Conservation (phyloP, 2,113 vertebrate species). For the Sander lucioperca region DNA sequence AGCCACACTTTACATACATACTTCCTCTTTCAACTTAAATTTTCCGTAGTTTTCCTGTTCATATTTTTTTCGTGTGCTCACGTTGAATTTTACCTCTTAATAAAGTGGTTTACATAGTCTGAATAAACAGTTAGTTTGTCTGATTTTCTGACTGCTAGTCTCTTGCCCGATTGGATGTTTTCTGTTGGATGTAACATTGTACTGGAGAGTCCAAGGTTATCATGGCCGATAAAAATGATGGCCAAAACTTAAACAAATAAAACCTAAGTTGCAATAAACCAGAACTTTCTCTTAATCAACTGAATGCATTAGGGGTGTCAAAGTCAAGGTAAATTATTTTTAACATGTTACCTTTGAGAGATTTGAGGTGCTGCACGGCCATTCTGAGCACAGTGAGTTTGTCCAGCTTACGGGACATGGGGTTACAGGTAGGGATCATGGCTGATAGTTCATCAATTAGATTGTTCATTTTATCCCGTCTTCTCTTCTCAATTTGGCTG, state of each 20-base stretch:
- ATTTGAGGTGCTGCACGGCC: slow-evolving; percentile 93
- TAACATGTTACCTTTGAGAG: slow-evolving; percentile 87
- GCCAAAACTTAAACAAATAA: background rate
- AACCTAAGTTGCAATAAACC: background rate
- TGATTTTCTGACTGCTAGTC: background rate
- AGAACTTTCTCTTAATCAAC: background rate
- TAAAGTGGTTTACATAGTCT: background rate
- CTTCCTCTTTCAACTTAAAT: background rate
- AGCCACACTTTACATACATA: background rate
- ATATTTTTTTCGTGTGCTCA: background rate
- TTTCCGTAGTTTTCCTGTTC: background rate
- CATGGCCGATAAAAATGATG: background rate
- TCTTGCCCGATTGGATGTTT: background rate
- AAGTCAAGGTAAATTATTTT: background rate
- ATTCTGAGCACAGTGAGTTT: slow-evolving; percentile 94
- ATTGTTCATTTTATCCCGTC: slow-evolving; percentile 95
- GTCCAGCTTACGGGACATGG: slow-evolving; percentile 91
- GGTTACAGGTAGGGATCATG: slow-evolving; percentile 93
- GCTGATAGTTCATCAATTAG: slow-evolving; percentile 93
- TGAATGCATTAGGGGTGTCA: background rate
- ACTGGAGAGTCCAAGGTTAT: background rate
- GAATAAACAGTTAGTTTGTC: background rate
- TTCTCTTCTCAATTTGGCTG: slow-evolving; percentile 94
- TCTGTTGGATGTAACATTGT: background rate
- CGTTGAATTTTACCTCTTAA: background rate